phyloP scores from a whole-genome alignment of 1,140 invertebrate genomes.

The Heliconius eleuchia region DNA sequence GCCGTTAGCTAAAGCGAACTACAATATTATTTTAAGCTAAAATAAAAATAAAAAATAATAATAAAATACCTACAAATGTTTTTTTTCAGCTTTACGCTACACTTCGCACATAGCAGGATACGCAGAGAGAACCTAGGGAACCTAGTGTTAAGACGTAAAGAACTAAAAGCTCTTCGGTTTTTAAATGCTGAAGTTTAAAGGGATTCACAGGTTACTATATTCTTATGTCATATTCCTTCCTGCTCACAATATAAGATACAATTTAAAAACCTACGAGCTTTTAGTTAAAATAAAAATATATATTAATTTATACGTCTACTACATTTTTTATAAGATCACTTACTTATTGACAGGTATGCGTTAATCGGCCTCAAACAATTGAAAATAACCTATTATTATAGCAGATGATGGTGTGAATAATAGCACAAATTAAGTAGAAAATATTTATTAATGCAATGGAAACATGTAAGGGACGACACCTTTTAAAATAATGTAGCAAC shows the following conservation, averaged over 20 bases:
- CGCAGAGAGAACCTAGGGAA: too few relatives aligned
- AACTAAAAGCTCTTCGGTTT: too few relatives aligned
- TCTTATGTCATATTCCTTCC: too few relatives aligned
- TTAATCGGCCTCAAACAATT: conserved; percentile 16
- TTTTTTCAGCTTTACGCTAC: too few relatives aligned
- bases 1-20: neutral
- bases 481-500: neutral
- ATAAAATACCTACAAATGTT: too few relatives aligned
- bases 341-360: neutral
- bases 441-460: conserved; percentile 17
- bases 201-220: too few relatives aligned
- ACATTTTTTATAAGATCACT: neutral
- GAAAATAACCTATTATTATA: conserved; percentile 19
- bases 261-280: neutral
- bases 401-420: conserved; percentile 30
- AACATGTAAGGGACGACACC: neutral
- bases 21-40: too few relatives aligned
- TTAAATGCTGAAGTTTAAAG: too few relatives aligned
- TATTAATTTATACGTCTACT: neutral
- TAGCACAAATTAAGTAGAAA: conserved; percentile 29
- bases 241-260: too few relatives aligned
- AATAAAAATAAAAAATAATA: too few relatives aligned
- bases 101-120: too few relatives aligned
- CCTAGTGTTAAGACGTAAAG: too few relatives aligned
- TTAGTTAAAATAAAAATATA: neutral